Evolutionary conservation across 2,888 invertebrate species (phyloP).

Genomic region (Trissoscelio sp.): DNA sequence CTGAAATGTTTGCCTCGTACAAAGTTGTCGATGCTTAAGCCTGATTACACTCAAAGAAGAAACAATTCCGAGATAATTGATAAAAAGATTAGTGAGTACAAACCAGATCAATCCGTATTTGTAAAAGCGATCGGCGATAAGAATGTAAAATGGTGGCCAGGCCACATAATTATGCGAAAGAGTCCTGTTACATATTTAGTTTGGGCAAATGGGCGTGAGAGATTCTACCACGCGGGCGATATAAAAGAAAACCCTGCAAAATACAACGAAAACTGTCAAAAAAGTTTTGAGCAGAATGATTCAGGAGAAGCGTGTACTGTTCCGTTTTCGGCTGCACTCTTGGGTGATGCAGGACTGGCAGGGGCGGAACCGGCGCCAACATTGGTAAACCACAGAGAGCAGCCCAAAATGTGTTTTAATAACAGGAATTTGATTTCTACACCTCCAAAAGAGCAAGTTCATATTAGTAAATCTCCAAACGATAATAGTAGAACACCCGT

Average conservation of each 20-base stretch:
- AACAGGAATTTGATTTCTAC: not conserved
- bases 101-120: slow-evolving; percentile 12
- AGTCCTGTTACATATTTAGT: slow-evolving; percentile 49
- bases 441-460: not conserved
- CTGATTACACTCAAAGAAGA: slow-evolving; percentile 11
- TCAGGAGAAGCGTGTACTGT: not conserved
- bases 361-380: not conserved
- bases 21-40: slow-evolving; percentile 39
- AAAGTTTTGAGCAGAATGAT: not conserved
- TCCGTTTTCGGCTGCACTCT: slow-evolving; percentile 4
- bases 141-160: slow-evolving; percentile 56
- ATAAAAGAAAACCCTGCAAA: slow-evolving; percentile 29
- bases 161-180: slow-evolving; percentile 33
- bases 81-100: not conserved
- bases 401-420: not conserved
- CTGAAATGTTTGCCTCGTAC: slow-evolving; percentile 47
- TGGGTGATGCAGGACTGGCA: not conserved
- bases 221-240: slow-evolving; percentile 24
- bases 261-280: not conserved
- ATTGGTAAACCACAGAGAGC: not conserved
- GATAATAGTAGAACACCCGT: not conserved
- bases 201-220: slow-evolving; percentile 8
- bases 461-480: not conserved
- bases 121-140: slow-evolving; percentile 21
- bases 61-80: not conserved